Conservation (phyloP, 2,888 invertebrate genomes). For the Metalampra italica region DNA sequence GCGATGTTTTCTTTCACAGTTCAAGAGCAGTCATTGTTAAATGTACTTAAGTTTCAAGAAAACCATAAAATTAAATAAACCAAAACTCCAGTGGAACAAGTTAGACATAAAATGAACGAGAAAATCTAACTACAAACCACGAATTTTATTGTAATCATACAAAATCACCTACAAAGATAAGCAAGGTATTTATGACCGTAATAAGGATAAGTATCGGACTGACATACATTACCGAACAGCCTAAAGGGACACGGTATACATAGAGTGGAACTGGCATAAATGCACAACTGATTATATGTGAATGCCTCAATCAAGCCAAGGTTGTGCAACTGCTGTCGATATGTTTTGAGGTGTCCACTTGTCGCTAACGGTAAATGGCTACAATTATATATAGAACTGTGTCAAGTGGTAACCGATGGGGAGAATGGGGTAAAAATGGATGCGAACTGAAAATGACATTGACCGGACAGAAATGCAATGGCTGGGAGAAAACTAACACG, state of each 20-base stretch:
- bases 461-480: no score
- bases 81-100: no score
- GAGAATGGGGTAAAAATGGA: slow-evolving; percentile 29
- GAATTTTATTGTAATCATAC: no score
- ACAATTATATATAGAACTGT: slow-evolving; percentile 69
- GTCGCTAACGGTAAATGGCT: slow-evolving; percentile 57
- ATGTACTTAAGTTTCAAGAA: no score
- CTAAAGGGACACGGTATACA: slow-evolving; percentile 41
- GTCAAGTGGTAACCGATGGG: slow-evolving; percentile 54
- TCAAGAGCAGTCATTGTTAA: no score
- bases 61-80: no score
- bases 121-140: no score
- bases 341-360: slow-evolving; percentile 66
- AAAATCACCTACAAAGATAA: no score
- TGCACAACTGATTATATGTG: slow-evolving; percentile 52
- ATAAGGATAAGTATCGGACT: slow-evolving; percentile 7
- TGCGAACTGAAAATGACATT: no score
- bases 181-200: slow-evolving; percentile 6
- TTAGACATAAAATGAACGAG: no score
- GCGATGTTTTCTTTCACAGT: no score
- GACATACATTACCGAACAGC: slow-evolving; percentile 20
- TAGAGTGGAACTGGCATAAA: slow-evolving; percentile 53
- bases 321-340: slow-evolving; percentile 60
- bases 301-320: slow-evolving; percentile 62
- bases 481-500: no score